Evolutionary conservation across 2,888 invertebrate species (phyloP).

Genomic region (Patella pellucida): DNA sequence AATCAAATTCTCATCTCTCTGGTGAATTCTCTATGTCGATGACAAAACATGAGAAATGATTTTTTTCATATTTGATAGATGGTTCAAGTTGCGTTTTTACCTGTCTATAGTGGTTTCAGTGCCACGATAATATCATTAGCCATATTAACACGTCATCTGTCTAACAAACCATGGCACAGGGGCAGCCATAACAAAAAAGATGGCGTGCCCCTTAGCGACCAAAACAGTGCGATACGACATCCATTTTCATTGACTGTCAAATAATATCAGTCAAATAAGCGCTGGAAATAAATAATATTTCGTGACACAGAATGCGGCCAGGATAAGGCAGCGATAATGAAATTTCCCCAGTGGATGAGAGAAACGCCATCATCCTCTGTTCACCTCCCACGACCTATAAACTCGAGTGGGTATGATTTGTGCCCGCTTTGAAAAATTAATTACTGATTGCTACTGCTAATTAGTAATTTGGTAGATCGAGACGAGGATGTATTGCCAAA

Average conservation of each 20-base stretch:
- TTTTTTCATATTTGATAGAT: constrained; percentile 2
- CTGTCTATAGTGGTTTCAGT: neutral
- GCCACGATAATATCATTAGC: constrained; percentile 1
- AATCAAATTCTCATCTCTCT: too few relatives aligned
- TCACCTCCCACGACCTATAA: too few relatives aligned
- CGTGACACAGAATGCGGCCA: constrained; percentile 1
- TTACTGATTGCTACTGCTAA: too few relatives aligned
- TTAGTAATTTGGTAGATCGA: too few relatives aligned
- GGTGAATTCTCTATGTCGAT: neutral
- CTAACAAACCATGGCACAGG: neutral
- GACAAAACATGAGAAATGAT: neutral
- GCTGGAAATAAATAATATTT: constrained; percentile 5
- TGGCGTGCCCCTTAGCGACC: neutral
- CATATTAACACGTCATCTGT: neutral
- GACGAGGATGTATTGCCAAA: too few relatives aligned
- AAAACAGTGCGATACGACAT: neutral
- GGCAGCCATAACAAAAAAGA: neutral
- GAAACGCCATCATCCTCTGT: neutral
- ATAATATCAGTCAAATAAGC: neutral
- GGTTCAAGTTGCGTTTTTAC: neutral
- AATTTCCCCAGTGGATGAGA: constrained; percentile 1
- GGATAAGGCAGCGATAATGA: constrained; percentile 1
- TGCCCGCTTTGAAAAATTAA: too few relatives aligned
- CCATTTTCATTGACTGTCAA: constrained; percentile 9
- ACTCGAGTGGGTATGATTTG: too few relatives aligned